Evolutionary conservation across 2,797 vertebrate species (phyloP).

Genomic region (Amphiprion clarkii): DNA sequence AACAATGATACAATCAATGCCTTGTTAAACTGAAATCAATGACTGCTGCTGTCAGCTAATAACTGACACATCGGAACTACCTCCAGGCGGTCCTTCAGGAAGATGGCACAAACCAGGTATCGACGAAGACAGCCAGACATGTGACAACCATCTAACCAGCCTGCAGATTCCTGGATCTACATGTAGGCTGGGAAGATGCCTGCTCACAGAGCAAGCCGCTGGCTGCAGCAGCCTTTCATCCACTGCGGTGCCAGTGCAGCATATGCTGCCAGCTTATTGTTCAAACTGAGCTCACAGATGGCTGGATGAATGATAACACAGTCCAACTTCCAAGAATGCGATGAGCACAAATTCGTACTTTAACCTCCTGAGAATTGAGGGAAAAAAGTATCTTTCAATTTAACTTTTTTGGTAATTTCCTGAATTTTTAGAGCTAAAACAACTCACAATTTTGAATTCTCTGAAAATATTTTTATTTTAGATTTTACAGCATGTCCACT

Average conservation of each 20-base stretch:
- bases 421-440: no score
- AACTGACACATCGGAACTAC: neutral
- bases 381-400: no score
- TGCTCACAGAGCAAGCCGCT: slow-evolving; percentile 80
- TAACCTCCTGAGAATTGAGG: no score
- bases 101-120: slow-evolving; percentile 5
- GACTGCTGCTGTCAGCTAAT: neutral
- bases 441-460: no score
- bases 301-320: slow-evolving; percentile 2
- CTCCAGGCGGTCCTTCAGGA: slow-evolving; percentile 18
- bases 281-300: slow-evolving; percentile 17
- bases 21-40: neutral
- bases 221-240: slow-evolving; percentile 32
- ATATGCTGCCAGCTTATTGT: slow-evolving; percentile 2
- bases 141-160: slow-evolving; percentile 99
- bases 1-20: neutral
- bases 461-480: no score
- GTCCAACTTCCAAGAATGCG: slow-evolving; percentile 5
- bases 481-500: no score
- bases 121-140: slow-evolving; percentile 85
- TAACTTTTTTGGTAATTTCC: no score
- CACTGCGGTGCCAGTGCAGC: slow-evolving; percentile 14
- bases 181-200: slow-evolving; percentile 97
- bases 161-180: slow-evolving; percentile 97
- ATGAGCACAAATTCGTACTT: neutral